Base-by-base conservation (phyloP, 2,797 vertebrate genomes). In the Apodemus agrarius region DNA sequence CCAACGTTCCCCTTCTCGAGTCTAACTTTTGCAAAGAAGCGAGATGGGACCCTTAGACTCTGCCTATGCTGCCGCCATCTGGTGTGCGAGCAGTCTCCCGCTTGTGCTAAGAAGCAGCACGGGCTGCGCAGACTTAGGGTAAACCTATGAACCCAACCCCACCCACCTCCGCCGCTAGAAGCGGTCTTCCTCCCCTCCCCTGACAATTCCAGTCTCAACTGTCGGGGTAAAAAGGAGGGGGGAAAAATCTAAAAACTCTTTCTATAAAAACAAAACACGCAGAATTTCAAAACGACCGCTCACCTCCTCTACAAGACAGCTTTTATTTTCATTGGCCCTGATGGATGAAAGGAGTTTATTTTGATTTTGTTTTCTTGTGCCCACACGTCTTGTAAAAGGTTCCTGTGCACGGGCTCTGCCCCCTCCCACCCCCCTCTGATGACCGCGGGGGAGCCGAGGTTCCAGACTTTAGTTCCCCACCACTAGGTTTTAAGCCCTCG, bases 281-380 rank as follows among this genome's bases (percentile, higher is more conserved):
- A 78, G 80, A 69, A 94, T 94, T 96, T 98, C 94, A 96, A 97
- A 97, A 95, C 89, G 96, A 93, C 95, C 94, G 90, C 95, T 95
- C 87, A 37, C 59, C 93, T 80, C 63, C 74, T 93, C 84, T 82
- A 24, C 65, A 97, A 97, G 69, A 80, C 83, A 57, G 95, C 80
- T 96, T 97, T 95, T 91, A 81, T 97, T 97, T 97, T 82, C 93
- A 82, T 63, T 90, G 92, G 83, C 89, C 86, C 59, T 46, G 93
- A 67, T 96, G 93, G 72, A 96, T 95, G 89, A 97, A 97, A 96
- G 96, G 52, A 83, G 95, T 96, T 98, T 98, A 90, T 98, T 97
- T 98, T 96, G 46, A 97, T 93, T 94, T 94, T 91, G 86, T 74
- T 72, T 72, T 34, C 81, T 96, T 85, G 74, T 76, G 89, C 97